These are phyloP conservation scores for Abscondita cerata DNA, from an alignment of 2,888 invertebrate genomes.

Conservation along the genomic window DNA sequence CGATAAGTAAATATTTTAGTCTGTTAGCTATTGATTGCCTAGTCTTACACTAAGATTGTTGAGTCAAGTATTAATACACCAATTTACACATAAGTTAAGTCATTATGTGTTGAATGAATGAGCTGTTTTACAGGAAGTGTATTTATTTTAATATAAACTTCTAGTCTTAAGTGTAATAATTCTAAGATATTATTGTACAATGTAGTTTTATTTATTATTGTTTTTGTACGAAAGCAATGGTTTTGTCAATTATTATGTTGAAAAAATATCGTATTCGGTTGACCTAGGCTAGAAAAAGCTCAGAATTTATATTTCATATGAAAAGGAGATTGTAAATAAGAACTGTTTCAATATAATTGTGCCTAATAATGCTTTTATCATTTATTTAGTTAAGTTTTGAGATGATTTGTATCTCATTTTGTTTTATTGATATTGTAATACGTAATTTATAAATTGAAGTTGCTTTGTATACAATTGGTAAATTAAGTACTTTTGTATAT, in stretches of 20 bases:
- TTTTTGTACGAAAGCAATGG: not conserved
- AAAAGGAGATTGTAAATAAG: no score
- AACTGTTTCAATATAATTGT: no score
- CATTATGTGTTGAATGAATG: not conserved
- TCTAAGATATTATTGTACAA: conserved; percentile 4
- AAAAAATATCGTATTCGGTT: not conserved
- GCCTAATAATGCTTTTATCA: no score
- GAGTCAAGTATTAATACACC: conserved; percentile 1
- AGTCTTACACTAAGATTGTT: not conserved
- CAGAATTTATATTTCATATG: not conserved
- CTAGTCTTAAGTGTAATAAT: conserved; percentile 27
- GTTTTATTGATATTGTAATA: not conserved
- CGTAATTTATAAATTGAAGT: conserved; percentile 12
- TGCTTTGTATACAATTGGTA: conserved; percentile 25
- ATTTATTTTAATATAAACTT: conserved; percentile 14
- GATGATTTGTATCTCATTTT: no score
- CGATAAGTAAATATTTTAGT: not conserved
- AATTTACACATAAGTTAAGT: not conserved
- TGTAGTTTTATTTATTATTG: conserved; percentile 10
- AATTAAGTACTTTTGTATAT: conserved; percentile 20
- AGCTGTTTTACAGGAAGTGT: not conserved
- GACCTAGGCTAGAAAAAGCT: conserved; percentile 2
- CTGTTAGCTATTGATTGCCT: conserved; percentile 3
- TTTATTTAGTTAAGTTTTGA: no score
- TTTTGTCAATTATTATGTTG: not conserved